Evolutionary conservation across 2,113 vertebrate genomes (phyloP).

Genomic region (Dolichallabes microphthalmus): DNA sequence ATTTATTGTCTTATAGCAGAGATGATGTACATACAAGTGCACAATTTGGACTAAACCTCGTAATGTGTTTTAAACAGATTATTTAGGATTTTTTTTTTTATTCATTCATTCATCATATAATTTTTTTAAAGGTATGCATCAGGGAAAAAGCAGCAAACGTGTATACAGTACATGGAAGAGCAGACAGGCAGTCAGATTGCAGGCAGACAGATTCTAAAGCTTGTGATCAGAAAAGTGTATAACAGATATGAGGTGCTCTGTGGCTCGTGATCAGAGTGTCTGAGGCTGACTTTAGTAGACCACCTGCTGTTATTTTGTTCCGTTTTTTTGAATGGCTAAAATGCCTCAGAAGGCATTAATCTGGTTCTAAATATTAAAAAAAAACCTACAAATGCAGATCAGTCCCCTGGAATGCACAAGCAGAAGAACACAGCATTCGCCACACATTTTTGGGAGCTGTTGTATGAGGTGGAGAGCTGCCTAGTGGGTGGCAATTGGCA

Average conservation of each 20-base stretch:
- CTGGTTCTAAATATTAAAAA: neutral
- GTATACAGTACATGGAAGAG: neutral
- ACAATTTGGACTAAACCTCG: neutral
- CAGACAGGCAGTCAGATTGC: neutral
- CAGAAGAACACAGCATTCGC: neutral
- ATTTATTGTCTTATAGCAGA: neutral
- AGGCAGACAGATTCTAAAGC: neutral
- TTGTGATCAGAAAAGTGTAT: neutral
- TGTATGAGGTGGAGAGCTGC: neutral
- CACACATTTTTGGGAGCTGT: neutral
- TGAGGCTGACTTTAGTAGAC: neutral
- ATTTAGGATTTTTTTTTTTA: neutral
- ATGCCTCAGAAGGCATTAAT: neutral
- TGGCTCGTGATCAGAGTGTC: neutral
- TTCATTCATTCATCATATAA: too few species aligned
- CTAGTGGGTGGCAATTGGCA: neutral
- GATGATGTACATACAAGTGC: neutral
- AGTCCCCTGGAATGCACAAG: neutral
- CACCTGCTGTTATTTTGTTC: neutral
- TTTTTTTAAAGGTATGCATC: neutral
- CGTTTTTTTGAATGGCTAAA: neutral
- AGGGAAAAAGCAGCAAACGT: neutral
- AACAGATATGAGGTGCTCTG: neutral
- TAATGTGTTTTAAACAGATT: neutral
- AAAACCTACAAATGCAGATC: neutral